A percentile compares a stretch with the other conserved stretches of the same genome.
These are phyloP conservation scores for Drosophila varians DNA, from an alignment of 1,140 invertebrate species.

Conservation along the genomic window DNA sequence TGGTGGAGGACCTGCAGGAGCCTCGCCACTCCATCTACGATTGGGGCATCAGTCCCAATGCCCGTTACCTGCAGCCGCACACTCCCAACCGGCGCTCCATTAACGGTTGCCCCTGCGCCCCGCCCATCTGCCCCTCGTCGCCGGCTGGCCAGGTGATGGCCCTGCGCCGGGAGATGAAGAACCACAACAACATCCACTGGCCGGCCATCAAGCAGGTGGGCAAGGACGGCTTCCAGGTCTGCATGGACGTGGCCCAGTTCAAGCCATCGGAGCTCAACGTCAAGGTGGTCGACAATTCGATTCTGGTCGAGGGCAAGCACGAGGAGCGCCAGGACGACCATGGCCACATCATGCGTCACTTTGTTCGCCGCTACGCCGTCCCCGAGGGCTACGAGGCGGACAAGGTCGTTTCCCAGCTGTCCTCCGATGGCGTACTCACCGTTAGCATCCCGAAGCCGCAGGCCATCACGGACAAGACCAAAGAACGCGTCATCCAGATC, in stretches of 20 bases:
- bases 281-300: conserved; percentile 88
- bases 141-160: conserved; percentile 51
- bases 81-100: conserved; percentile 10
- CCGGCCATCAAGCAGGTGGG: conserved; percentile 45
- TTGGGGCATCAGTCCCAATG: conserved; percentile 45
- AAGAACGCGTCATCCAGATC: conserved; percentile 62
- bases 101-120: conserved; percentile 54
- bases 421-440: conserved; percentile 89
- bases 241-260: conserved; percentile 88
- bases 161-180: conserved; percentile 36
- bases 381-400: conserved; percentile 88
- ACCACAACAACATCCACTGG: conserved; percentile 39
- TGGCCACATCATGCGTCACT: conserved; percentile 86
- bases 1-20: conserved; percentile 61
- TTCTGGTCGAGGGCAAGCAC: conserved; percentile 88
- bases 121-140: conserved; percentile 53
- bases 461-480: conserved; percentile 69
- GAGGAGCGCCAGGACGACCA: conserved; percentile 88
- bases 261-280: conserved; percentile 90
- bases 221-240: conserved; percentile 84
- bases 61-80: conserved; percentile 38
- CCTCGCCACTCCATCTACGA: conserved; percentile 53
- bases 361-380: conserved; percentile 87
- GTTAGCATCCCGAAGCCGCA: conserved; percentile 86
- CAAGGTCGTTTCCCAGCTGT: conserved; percentile 87